Evolutionary conservation across 2,797 vertebrate species (phyloP), one percentile per base, ranked within the genome.

Genomic region (Parambassis ranga): DNA sequence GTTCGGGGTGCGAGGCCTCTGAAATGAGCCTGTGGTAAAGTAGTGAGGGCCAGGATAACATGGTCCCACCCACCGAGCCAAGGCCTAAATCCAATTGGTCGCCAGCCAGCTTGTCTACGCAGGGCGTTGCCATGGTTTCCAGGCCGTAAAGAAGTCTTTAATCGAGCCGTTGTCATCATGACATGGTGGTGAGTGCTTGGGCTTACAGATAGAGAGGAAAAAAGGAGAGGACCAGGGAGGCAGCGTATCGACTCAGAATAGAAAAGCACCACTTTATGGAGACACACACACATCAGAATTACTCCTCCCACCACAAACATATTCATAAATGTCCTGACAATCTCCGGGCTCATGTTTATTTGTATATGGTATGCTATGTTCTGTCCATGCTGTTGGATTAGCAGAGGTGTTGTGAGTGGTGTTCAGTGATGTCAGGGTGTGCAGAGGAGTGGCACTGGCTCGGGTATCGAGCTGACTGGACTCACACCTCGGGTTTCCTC

Each of bases 41-140:
- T 4, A 30, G 46, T 0, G 58, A 69, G 65, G 60, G 64, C 72
- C 65, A 58, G 60, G 67, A 58, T 71, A 57, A 39, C 46, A 47
- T 23, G 71, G 72, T 73, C 81, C 78, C 80, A 67, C 85, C 84
- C 81, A 35, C 52, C n/a, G 13, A 60, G 58, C 61, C 55, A 14
- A 63, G 64, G 41, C 62, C 75, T 28, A 16, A 19, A 64, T 76
- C 59, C 76, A 62, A 79, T 71, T 85, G 88, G 86, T 87, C 8
- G n/a, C 0, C 2, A 4, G 62, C 81, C 88, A 85, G 82, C 68
- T 76, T 64, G 82, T 82, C 68, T 73, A 57, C 26, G 67, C 77
- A 82, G 87, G 87, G 86, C 79, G 78, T 85, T 63, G 36, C 68
- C 65, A 79, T 72, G 82, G 87, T 67, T 84, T 82, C 75, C 43